Base-by-base conservation (phyloP, 2,797 vertebrate genomes). In the Tokudaia muenninki region DNA sequence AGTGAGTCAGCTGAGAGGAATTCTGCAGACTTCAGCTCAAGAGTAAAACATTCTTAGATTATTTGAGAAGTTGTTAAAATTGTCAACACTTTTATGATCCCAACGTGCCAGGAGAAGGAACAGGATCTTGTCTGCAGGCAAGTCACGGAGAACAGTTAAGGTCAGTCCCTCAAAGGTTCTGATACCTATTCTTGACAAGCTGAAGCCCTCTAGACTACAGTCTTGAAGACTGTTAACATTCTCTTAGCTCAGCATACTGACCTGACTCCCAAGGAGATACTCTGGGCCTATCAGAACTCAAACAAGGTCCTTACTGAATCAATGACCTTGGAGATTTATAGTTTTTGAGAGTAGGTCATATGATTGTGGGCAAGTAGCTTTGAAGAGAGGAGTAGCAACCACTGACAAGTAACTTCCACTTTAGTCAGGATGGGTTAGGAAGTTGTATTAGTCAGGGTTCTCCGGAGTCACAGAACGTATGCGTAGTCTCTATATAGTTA, bases 321-420 rank as follows among this genome's bases (percentile, higher is more conserved):
- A n/a, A 61, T 77, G 31, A 55, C n/a, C 29, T 57, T 16, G 31
- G 63, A 41, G 24, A 87, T 34, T 90, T 83, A 67, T 14, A 8
- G 41, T 75, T 90, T 90, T 59, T 75, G 5, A 44, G 78, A 92
- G 21, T 7, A 31, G 52, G 21, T 50, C 52, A 1, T 21, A 19
- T 24, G 8, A 26, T 29, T 16, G 65, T 50, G 67, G 59, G 67
- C 11, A 11, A 31, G 55, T 1, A 17, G 12, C 14, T 83, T 6
- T 37, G 70, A 41, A 26, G 63, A 47, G 6, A 2, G 26, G 6
- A 21, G 29, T 0, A 12, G 3, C 8, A 52, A 4, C n/a, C 2
- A 0, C 0, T 26, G 11, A 2, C 0, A 22, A 74, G 9, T 16
- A 10, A 65, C 4, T n/a, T 67, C 8, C 24, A 1, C n/a, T 8